Percentiles rank a stretch among this genome's conserved stretches.
phyloP scores from a whole-genome alignment of 2,113 vertebrate genomes.

The Ammodytes dubius region DNA sequence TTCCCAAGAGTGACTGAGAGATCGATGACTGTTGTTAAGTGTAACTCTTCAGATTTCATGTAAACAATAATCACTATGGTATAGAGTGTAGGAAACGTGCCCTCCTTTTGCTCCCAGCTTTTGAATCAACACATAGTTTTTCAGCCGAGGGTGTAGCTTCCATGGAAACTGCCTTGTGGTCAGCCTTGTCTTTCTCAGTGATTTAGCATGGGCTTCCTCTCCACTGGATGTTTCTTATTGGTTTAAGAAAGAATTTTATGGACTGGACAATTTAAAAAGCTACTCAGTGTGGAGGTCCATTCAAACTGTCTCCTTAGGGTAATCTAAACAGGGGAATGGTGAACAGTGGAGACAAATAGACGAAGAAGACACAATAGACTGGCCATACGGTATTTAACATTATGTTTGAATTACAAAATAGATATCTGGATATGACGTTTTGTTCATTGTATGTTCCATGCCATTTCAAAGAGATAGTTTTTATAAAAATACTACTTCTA shows the following conservation, averaged over 20 bases:
- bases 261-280: conserved; percentile 59
- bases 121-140: conserved; percentile 76
- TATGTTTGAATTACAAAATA: background rate
- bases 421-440: background rate
- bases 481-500: background rate
- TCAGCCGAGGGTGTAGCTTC: conserved; percentile 72
- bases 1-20: conserved; percentile 12
- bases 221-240: conserved; percentile 65
- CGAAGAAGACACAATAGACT: conserved; percentile 1
- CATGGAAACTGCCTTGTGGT: conserved; percentile 75
- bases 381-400: background rate
- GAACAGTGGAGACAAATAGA: background rate
- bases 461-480: background rate
- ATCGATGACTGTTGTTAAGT: conserved; percentile 4
- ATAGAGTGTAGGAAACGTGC: conserved; percentile 51
- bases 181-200: conserved; percentile 61
- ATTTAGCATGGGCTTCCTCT: conserved; percentile 73
- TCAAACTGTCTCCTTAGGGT: conserved; percentile 34
- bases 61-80: conserved; percentile 37
- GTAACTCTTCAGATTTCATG: conserved; percentile 23
- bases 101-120: conserved; percentile 42
- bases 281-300: conserved; percentile 47
- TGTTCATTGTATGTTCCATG: background rate
- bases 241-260: conserved; percentile 71
- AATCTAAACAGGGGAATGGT: conserved; percentile 35